These are phyloP conservation scores for Dendrolimus kikuchii DNA, from an alignment of 1,140 invertebrate species.

Conservation along the genomic window DNA sequence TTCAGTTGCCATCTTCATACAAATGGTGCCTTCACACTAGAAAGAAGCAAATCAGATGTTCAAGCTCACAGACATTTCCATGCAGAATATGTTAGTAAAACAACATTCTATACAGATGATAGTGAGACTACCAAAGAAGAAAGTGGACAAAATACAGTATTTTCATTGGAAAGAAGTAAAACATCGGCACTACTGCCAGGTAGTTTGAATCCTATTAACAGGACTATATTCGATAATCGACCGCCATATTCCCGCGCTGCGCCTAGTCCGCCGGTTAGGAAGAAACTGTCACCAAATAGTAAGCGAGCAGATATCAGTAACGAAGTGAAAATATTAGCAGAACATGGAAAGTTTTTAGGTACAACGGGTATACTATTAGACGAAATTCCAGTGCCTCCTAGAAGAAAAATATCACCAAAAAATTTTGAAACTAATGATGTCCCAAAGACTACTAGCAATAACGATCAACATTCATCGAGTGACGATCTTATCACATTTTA, in stretches of 20 bases:
- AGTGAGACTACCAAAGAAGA: constrained; percentile 11
- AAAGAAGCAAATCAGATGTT: constrained; percentile 62
- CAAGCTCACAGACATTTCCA: constrained; percentile 46
- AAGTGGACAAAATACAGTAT: constrained; percentile 25
- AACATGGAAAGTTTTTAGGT: constrained; percentile 38
- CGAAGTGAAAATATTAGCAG: constrained; percentile 32
- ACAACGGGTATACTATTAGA: constrained; percentile 39
- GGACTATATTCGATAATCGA: constrained; percentile 61
- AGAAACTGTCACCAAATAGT: constrained; percentile 47
- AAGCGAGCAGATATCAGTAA: constrained; percentile 46
- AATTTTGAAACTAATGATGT: constrained; percentile 22
- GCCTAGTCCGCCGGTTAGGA: constrained; percentile 62
- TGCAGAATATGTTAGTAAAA: constrained; percentile 32
- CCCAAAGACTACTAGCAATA: constrained; percentile 16
- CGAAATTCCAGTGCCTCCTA: constrained; percentile 43
- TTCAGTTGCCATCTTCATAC: constrained; percentile 63
- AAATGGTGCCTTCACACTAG: constrained; percentile 53
- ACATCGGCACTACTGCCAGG: constrained; percentile 47
- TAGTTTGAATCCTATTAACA: constrained; percentile 45
- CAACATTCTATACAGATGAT: constrained; percentile 49
- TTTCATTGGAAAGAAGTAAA: constrained; percentile 60
- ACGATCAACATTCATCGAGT: constrained; percentile 15
- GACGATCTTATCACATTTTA: constrained; percentile 55
- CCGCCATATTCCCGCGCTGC: constrained; percentile 52
- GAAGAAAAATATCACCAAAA: constrained; percentile 51